Conservation (phyloP, 2,797 vertebrate species). For the Lacerta agilis region DNA sequence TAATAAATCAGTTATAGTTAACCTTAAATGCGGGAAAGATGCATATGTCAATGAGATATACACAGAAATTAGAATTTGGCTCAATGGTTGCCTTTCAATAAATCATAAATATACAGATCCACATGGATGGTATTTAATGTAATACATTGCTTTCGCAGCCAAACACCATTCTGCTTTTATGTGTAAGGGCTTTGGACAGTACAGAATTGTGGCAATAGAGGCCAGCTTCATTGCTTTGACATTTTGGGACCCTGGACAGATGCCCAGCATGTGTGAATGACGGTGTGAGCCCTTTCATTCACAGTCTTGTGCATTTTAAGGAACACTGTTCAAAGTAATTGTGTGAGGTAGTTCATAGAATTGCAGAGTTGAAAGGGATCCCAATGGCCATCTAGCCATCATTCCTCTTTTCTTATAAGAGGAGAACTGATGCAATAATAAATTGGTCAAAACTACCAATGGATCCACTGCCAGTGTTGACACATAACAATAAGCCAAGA, state of each 20-base stretch:
- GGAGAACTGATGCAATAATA: neutral
- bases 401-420: neutral
- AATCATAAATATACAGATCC: neutral
- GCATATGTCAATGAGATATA: neutral
- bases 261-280: neutral
- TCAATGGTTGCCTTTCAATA: neutral
- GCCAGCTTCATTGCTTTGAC: neutral
- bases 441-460: neutral
- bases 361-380: too few species aligned
- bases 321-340: neutral
- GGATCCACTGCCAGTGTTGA: neutral
- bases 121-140: neutral
- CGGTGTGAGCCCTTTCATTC: neutral
- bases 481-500: neutral
- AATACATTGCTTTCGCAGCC: neutral
- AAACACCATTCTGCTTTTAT: neutral
- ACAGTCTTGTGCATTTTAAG: neutral
- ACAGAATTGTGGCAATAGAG: neutral
- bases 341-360: neutral
- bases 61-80: neutral
- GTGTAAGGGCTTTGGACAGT: neutral
- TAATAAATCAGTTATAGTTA: slow-evolving; percentile 49
- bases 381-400: neutral
- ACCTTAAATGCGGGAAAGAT: neutral
- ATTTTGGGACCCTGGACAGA: neutral